These are phyloP conservation scores for Drosophila maculinotata DNA, from an alignment of 2,888 invertebrate genomes.

Conservation along the genomic window DNA sequence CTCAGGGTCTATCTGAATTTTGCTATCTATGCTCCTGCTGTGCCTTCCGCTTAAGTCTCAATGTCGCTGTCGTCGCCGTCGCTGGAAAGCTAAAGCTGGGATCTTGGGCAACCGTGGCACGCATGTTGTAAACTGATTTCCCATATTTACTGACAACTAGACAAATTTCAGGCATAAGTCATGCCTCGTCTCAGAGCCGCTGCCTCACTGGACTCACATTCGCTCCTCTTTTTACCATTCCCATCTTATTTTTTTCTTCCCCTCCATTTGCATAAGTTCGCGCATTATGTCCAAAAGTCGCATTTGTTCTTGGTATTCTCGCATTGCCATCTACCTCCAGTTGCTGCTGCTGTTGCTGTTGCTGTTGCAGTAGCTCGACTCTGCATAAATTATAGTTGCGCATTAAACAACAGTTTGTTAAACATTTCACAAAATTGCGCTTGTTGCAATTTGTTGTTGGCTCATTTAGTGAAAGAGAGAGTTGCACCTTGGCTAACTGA, in stretches of 20 bases:
- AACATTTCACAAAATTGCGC: conserved; percentile 67
- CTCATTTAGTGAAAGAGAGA: conserved; percentile 75
- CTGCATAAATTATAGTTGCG: conserved; percentile 71
- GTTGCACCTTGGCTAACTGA: conserved; percentile 52
- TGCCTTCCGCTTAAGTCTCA: conserved; percentile 81
- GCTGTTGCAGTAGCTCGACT: conserved; percentile 26
- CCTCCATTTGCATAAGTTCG: conserved; percentile 80
- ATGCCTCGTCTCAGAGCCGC: conserved; percentile 76
- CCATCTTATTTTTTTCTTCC: background rate
- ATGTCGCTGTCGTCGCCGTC: conserved; percentile 63
- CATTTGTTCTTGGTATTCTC: conserved; percentile 75
- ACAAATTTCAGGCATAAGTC: conserved; percentile 85
- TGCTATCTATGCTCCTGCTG: conserved; percentile 84
- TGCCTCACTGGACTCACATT: conserved; percentile 44
- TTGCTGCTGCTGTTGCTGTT: conserved; percentile 1
- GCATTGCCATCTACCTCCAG: conserved; percentile 7
- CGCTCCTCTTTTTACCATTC: background rate
- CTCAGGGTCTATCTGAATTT: conserved; percentile 80
- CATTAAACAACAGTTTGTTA: conserved; percentile 75
- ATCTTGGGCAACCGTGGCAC: conserved; percentile 64
- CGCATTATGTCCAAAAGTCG: conserved; percentile 81
- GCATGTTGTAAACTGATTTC: conserved; percentile 83
- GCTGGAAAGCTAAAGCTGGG: conserved; percentile 9
- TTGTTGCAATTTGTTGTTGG: conserved; percentile 71
- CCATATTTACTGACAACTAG: conserved; percentile 85